These are phyloP conservation scores for Drosophila putrida DNA, from an alignment of 2,888 invertebrate genomes.

Conservation along the genomic window DNA sequence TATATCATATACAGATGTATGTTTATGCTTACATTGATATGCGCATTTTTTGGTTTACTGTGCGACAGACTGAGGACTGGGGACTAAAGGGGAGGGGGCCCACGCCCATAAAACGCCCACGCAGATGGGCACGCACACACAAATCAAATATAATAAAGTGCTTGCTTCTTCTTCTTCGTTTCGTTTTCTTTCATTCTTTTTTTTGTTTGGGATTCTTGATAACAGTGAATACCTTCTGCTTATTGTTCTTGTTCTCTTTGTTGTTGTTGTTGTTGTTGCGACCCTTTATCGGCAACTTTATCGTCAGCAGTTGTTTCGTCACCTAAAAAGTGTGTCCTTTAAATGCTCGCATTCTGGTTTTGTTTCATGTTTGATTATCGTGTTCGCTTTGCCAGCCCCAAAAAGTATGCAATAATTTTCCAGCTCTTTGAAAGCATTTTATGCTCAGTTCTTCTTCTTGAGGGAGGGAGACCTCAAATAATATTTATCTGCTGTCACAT, in stretches of 20 bases:
- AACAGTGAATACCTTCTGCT: slow-evolving; percentile 9
- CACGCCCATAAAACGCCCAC: slow-evolving; percentile 51
- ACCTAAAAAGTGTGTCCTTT: slow-evolving; percentile 40
- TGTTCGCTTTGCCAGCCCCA: slow-evolving; percentile 17
- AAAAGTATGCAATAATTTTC: slow-evolving; percentile 1
- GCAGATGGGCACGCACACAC: slow-evolving; percentile 37
- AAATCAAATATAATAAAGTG: slow-evolving; percentile 60
- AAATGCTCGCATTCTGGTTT: slow-evolving; percentile 32
- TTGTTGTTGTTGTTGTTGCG: slow-evolving; percentile 7
- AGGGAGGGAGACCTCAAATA: background rate
- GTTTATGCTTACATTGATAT: slow-evolving; percentile 33
- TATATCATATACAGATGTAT: slow-evolving; percentile 21
- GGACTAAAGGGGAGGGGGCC: background rate
- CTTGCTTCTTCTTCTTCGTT: slow-evolving; percentile 16
- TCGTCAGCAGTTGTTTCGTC: slow-evolving; percentile 56
- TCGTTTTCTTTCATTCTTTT: background rate
- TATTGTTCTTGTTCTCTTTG: slow-evolving; percentile 12
- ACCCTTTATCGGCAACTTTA: slow-evolving; percentile 49
- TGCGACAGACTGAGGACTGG: background rate
- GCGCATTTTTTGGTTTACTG: slow-evolving; percentile 29
- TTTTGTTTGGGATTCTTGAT: slow-evolving; percentile 13
- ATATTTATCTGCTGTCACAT: slow-evolving; percentile 17
- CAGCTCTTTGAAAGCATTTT: background rate
- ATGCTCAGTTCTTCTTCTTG: background rate
- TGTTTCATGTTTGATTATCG: slow-evolving; percentile 35